A percentile compares a stretch with the other conserved stretches of the same genome.
Conservation (phyloP, 2,797 vertebrate species). For the Hyperoplus lanceolatus region DNA sequence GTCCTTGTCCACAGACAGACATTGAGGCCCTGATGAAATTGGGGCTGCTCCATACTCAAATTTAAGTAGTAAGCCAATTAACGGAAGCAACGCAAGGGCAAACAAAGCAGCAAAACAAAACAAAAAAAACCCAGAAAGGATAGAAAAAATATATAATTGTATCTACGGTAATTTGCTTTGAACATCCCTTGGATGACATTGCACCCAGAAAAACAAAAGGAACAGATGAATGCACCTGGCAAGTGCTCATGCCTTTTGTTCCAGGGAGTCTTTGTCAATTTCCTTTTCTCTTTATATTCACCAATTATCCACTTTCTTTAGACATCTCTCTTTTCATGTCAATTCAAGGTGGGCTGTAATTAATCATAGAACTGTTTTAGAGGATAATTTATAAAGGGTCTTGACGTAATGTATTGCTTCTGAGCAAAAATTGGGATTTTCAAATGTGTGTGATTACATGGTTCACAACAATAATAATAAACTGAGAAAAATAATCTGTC, state of each 20-base stretch:
- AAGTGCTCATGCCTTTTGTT: conserved; percentile 52
- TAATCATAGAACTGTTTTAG: conserved; percentile 76
- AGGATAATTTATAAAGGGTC: conserved; percentile 70
- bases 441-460: conserved; percentile 63
- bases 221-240: neutral
- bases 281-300: conserved; percentile 55
- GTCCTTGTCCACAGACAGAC: conserved; percentile 92
- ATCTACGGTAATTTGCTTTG: conserved; percentile 41
- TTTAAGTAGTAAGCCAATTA: conserved; percentile 85
- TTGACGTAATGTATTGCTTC: conserved; percentile 78
- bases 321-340: conserved; percentile 56
- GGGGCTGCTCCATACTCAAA: conserved; percentile 82
- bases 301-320: conserved; percentile 56
- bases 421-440: conserved; percentile 61
- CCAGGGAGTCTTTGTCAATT: conserved; percentile 50
- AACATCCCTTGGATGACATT: conserved; percentile 43
- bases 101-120: conserved; percentile 38
- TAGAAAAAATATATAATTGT: conserved; percentile 20
- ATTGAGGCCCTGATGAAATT: conserved; percentile 89
- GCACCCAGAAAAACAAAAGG: conserved; percentile 37
- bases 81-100: conserved; percentile 57
- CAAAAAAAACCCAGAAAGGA: conserved; percentile 9
- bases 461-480: conserved; percentile 66
- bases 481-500: conserved; percentile 20
- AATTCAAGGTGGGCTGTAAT: conserved; percentile 67